Conservation (phyloP, 1,140 invertebrate species). For the Doryteuthis pealeii region DNA sequence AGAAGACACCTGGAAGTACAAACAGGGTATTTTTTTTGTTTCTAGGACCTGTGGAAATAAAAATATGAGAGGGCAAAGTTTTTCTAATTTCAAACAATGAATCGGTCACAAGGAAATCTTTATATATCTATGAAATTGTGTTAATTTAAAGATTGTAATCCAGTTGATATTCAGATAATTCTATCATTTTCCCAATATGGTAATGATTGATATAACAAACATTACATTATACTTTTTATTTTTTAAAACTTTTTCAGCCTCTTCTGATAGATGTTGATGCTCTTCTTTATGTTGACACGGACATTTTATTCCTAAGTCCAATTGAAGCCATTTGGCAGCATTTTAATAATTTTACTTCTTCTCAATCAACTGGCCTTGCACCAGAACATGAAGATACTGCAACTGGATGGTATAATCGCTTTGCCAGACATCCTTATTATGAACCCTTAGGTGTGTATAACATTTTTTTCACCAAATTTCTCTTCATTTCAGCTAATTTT, state of each 20-base stretch:
- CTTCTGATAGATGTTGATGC: slow-evolving; percentile 79
- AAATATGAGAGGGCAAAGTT: too few relatives aligned
- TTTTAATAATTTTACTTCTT: slow-evolving; percentile 81
- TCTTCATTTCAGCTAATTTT: slow-evolving; percentile 1
- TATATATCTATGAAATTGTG: too few relatives aligned
- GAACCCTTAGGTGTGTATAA: slow-evolving; percentile 76
- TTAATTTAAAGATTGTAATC: too few relatives aligned
- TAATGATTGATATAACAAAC: too few relatives aligned
- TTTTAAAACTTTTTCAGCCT: slow-evolving; percentile 71
- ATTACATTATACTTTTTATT: too few relatives aligned
- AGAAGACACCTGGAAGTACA: too few relatives aligned
- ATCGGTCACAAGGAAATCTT: too few relatives aligned
- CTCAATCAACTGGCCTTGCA: slow-evolving; percentile 83
- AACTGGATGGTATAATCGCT: slow-evolving; percentile 93
- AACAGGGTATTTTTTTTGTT: too few relatives aligned
- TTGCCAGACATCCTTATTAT: slow-evolving; percentile 93
- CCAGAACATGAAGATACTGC: slow-evolving; percentile 89
- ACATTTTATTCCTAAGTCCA: slow-evolving; percentile 83
- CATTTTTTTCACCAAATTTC: background rate
- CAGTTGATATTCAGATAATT: too few relatives aligned
- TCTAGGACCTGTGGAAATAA: too few relatives aligned
- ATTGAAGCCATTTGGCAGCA: slow-evolving; percentile 79
- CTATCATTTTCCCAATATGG: too few relatives aligned
- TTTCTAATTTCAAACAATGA: too few relatives aligned
- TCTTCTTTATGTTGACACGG: slow-evolving; percentile 91